Percentiles rank a stretch among this genome's conserved stretches.
phyloP scores from a whole-genome alignment of 1,140 invertebrate species.

The Aleiodes sp. region DNA sequence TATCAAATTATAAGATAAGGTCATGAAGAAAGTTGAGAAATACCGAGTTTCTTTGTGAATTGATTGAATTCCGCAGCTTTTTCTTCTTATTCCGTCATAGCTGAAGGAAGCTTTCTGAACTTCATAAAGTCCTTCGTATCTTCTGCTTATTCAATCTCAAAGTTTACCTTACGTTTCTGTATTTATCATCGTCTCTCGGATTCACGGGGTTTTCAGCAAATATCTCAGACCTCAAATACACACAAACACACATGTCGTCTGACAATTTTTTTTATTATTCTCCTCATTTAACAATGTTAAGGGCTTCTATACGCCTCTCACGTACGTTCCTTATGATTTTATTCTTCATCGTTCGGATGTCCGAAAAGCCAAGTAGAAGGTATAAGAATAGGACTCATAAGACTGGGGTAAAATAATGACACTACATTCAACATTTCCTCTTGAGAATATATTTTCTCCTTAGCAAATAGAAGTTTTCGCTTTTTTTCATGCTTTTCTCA shows the following conservation, averaged over 20 bases:
- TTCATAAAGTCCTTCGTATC: too few species aligned
- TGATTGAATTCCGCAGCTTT: too few species aligned
- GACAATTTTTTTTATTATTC: not conserved
- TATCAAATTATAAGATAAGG: too few species aligned
- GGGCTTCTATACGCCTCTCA: not conserved
- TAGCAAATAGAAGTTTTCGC: too few species aligned
- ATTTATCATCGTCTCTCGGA: not conserved
- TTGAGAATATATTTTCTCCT: not conserved
- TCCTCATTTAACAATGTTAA: not conserved
- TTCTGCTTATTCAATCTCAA: too few species aligned
- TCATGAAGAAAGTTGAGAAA: too few species aligned
- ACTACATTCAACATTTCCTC: not conserved
- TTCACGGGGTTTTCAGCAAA: too few species aligned
- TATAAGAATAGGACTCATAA: not conserved
- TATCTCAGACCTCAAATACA: not conserved
- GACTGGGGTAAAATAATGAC: not conserved
- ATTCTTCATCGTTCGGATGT: not conserved
- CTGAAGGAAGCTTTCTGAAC: too few species aligned
- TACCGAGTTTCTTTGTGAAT: too few species aligned
- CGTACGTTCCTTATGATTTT: not conserved
- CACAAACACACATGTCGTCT: not conserved
- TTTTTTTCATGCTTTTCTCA: too few species aligned
- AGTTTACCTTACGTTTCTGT: not conserved
- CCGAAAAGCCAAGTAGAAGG: too few species aligned
- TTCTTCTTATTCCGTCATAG: too few species aligned